phyloP scores from a whole-genome alignment of 2,797 vertebrate species.

The Balearica regulorum region DNA sequence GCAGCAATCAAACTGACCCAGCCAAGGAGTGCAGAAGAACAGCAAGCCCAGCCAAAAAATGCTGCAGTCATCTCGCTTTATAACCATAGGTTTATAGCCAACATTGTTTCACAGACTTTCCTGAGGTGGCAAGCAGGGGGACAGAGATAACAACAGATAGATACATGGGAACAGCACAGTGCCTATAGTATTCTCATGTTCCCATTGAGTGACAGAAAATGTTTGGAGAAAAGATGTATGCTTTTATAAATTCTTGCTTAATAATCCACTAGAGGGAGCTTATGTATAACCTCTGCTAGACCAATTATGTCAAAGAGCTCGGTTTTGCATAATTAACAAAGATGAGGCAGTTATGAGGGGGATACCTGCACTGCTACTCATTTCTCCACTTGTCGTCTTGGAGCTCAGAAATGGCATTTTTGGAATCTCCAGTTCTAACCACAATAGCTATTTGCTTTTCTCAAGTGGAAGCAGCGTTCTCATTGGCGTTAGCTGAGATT shows the following conservation, averaged over 20 bases:
- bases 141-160: not conserved
- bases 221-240: not conserved
- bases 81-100: not conserved
- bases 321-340: constrained; percentile 4
- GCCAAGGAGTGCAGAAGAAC: not conserved
- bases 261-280: constrained; percentile 62
- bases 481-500: not conserved
- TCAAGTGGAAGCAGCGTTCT: not conserved
- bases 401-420: not conserved
- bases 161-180: not conserved
- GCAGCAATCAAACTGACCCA: constrained; percentile 30
- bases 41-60: not conserved
- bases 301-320: not conserved
- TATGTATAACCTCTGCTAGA: constrained; percentile 43
- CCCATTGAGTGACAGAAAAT: not conserved
- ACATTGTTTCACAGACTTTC: not conserved
- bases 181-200: not conserved
- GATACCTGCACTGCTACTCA: not conserved
- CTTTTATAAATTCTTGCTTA: not conserved
- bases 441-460: not conserved
- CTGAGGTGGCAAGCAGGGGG: not conserved
- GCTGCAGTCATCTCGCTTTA: not conserved
- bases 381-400: not conserved
- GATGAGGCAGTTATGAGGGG: not conserved
- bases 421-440: not conserved